Evolutionary conservation across 2,113 vertebrate genomes (phyloP).

Genomic region (Myrmophylax atrothorax): DNA sequence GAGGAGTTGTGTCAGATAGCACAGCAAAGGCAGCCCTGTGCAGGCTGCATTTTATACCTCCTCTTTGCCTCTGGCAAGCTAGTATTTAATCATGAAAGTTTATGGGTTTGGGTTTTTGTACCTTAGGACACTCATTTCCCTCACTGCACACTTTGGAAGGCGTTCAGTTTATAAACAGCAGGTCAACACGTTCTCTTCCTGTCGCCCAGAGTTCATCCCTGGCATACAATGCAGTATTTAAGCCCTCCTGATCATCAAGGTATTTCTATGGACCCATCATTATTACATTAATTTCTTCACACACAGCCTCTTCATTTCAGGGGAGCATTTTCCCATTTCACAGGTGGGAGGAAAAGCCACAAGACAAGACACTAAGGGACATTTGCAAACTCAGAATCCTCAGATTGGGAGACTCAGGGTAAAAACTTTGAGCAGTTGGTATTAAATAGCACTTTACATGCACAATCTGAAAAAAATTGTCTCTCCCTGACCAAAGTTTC

Average conservation of each 20-base stretch:
- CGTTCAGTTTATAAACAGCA: background rate
- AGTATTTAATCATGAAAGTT: background rate
- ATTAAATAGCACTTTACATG: background rate
- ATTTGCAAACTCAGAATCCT: background rate
- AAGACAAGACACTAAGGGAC: background rate
- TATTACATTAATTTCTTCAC: background rate
- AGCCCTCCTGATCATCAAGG: background rate
- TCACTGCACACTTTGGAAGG: background rate
- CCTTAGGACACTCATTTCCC: background rate
- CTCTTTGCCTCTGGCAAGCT: rapidly evolving
- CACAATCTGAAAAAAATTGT: background rate
- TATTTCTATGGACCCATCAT: background rate
- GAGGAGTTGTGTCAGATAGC: background rate
- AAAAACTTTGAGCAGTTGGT: background rate
- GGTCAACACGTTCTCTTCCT: background rate
- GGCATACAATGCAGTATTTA: rapidly evolving
- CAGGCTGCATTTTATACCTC: background rate
- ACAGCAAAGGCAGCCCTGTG: background rate
- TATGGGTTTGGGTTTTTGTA: rapidly evolving
- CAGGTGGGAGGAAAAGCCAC: background rate
- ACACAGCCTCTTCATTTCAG: background rate
- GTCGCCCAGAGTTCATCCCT: background rate
- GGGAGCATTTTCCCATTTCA: background rate
- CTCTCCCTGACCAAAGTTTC: background rate
- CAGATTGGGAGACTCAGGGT: background rate